Percentiles rank a stretch among this genome's conserved stretches.
Evolutionary conservation across 2,888 invertebrate species (phyloP).

Genomic region (Hemistola chrysoprasaria): DNA sequence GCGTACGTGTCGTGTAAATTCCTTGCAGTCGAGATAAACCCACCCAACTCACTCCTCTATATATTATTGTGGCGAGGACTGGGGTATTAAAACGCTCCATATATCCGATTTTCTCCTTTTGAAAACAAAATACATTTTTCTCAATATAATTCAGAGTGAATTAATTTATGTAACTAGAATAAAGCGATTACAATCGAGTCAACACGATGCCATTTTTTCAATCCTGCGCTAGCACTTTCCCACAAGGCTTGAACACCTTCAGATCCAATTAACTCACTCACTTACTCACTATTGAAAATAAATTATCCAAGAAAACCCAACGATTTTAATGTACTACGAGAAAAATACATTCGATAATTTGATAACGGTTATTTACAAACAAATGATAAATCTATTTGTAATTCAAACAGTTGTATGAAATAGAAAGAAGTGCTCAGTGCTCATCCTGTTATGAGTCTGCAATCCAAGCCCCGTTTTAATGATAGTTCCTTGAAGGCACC

Average conservation of each 20-base stretch:
- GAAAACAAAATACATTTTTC: too few species aligned
- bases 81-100: conserved; percentile 47
- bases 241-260: too few species aligned
- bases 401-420: conserved; percentile 33
- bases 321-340: too few species aligned
- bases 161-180: too few species aligned
- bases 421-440: conserved; percentile 43
- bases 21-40: conserved; percentile 65
- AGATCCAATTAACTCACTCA: too few species aligned
- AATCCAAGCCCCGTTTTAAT: conserved; percentile 75
- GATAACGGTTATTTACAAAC: conserved; percentile 3
- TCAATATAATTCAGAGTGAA: too few species aligned
- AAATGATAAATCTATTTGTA: conserved; percentile 25
- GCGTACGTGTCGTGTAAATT: conserved; percentile 72
- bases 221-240: too few species aligned
- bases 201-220: too few species aligned
- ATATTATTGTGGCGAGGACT: conserved; percentile 47
- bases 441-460: conserved; percentile 51
- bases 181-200: too few species aligned
- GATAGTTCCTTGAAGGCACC: conserved; percentile 63
- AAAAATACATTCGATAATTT: too few species aligned
- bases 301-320: too few species aligned
- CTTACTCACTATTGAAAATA: too few species aligned
- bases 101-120: conserved; percentile 31
- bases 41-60: conserved; percentile 60